Base-by-base conservation (phyloP, 2,888 invertebrate genomes). In the Macaria notata region DNA sequence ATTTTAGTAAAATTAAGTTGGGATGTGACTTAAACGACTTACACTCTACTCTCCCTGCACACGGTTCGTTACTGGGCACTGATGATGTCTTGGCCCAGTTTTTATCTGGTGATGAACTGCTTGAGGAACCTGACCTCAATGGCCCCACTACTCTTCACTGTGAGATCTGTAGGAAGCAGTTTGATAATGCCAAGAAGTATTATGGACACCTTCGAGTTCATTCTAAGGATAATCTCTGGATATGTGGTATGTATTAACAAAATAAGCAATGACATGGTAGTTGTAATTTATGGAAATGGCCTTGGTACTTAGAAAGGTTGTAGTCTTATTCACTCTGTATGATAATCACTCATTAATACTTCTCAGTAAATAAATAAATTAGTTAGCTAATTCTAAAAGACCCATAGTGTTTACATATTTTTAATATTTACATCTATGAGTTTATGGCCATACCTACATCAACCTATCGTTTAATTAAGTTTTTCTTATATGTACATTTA, bases 131-230 rank as follows among this genome's bases (percentile, higher is more conserved):
- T 0, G 88, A 88, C 62, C 68, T 89, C 29, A 90, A 88, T 56
- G 90, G 89, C 0, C 90, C 89, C 0, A 84, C 91, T 1, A 86
- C 82, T 4, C 68, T 89, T 42, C 86, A 88, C 55, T 91, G 91
- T 57, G 91, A 91, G 64, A 90, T 91, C 50, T 91, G 91, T 68
- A 75, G 76, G 31, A 90, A 88, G 65, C 79, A 83, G 62, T 91
- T 91, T 71, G 89, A 88, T 57, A 90, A 89, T 61, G 88, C 89
- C 8, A 88, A 86, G 61, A 90, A 89, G 63, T 91, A 91, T 65
- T 89, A 89, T 66, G 91, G 91, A 8, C 91, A 91, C 70, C 68
- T 91, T 54, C 73, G 89, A 59, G 85, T 90, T 6, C 91, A 91
- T 72, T 87, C 90, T 1, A 90, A 89, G 60, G 85, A 88, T 58